Evolutionary conservation across 2,888 invertebrate genomes (phyloP), one percentile per base, ranked within the genome.

Genomic region (Pollenia labialis): DNA sequence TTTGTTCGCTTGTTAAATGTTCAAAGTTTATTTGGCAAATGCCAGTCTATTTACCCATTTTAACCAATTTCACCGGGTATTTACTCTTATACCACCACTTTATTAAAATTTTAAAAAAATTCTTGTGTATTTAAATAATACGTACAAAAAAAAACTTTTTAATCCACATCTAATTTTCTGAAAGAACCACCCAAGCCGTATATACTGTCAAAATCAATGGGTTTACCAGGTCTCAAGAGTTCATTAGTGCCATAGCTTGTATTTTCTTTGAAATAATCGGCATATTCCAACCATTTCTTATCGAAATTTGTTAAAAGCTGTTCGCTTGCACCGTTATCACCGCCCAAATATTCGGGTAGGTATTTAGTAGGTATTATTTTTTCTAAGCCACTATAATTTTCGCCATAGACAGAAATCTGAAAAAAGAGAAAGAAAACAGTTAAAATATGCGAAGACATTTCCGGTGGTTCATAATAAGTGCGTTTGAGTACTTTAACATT

Each of bases 261-360:
- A 32, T 92, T 91, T 8, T 91, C 90, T 9, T 86, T 86, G 87
- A 91, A 91, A 76, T 90, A 92, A 8, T 89, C 87, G 1, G 89
- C 86, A 50, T 91, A 88, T 1, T 85, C 88, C 6, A 16, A 91
- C 23, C 23, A 58, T 88, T 7, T 89, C 87, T 23, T 89, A 72
- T 48, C 90, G 89, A 89, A 89, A 89, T 0, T 89, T 68, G 40
- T 88, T 11, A 89, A 1, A 89, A 69, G 71, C 64, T 90, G 90
- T 23, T 89, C 87, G n/a, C 95, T 89, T 58, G 94, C 93, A 88
- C 94, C 94, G 87, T 94, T 94, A 54, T 94, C 94, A 2, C 96
- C 96, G 14, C 96, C 96, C 89, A 95, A 96, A 89, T 96, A 96
- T 4, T 91, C 93, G 4, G 96, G 96, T 48, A 96, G 91, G 74